Evolutionary conservation across 2,113 vertebrate species (phyloP).

Genomic region (Lophius piscatorius): DNA sequence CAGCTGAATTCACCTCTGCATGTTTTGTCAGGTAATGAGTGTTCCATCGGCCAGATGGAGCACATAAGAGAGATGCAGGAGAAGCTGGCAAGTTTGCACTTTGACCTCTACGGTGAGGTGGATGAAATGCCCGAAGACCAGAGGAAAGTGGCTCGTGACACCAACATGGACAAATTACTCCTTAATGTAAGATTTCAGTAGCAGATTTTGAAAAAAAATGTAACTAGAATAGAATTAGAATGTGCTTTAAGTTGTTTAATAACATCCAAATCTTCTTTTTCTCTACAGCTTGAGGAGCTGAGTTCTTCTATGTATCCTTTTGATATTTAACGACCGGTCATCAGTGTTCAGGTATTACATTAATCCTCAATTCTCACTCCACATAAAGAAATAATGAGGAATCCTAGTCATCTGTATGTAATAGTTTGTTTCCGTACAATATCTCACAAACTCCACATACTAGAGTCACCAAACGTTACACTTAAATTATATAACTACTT

Average conservation of each 20-base stretch:
- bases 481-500: too few relatives aligned
- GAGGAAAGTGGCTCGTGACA: slow-evolving; percentile 87
- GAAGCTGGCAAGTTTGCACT: slow-evolving; percentile 92
- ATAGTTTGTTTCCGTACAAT: too few relatives aligned
- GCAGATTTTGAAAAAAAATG: too few relatives aligned
- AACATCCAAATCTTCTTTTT: slow-evolving; percentile 17
- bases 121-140: slow-evolving; percentile 94
- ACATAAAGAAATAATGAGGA: too few relatives aligned
- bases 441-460: too few relatives aligned
- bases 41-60: slow-evolving; percentile 98
- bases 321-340: neutral
- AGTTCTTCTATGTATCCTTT: slow-evolving; percentile 99
- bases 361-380: too few relatives aligned
- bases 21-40: slow-evolving; percentile 87
- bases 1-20: neutral
- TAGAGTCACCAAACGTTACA: too few relatives aligned
- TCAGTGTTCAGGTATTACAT: too few relatives aligned
- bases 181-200: slow-evolving; percentile 84
- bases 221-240: too few relatives aligned
- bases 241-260: neutral
- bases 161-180: slow-evolving; percentile 93
- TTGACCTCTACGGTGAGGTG: slow-evolving; percentile 93
- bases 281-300: slow-evolving; percentile 94
- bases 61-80: slow-evolving; percentile 98
- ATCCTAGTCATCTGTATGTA: too few relatives aligned